Percentiles rank a stretch among this genome's conserved stretches.
phyloP scores from a whole-genome alignment of 2,888 invertebrate genomes.

The Andricus quercusramuli region DNA sequence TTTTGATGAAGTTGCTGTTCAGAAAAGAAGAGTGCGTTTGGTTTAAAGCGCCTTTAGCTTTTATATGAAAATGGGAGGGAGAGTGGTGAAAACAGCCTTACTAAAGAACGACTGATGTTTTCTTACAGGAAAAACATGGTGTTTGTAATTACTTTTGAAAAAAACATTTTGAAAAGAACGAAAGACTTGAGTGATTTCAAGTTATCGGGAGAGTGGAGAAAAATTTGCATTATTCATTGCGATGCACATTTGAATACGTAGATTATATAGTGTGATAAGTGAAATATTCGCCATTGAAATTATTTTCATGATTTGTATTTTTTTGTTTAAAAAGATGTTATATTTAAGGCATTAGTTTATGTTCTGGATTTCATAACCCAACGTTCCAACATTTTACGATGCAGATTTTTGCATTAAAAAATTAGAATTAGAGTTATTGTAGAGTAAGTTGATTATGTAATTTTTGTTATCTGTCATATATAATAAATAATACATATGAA shows the following conservation, averaged over 20 bases:
- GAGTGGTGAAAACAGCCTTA: neutral
- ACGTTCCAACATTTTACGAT: neutral
- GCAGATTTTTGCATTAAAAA: neutral
- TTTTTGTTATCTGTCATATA: slow-evolving; percentile 1
- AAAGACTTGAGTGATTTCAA: neutral
- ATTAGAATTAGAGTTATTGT: neutral
- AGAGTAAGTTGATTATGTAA: neutral
- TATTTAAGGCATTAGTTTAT: neutral
- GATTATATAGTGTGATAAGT: neutral
- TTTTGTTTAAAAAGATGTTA: neutral
- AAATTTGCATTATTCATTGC: neutral
- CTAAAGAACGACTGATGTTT: neutral
- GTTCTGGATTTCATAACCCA: neutral
- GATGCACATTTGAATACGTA: neutral
- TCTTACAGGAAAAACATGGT: neutral
- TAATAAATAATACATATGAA: neutral
- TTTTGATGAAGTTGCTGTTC: neutral
- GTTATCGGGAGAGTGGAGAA: neutral
- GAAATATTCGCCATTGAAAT: neutral
- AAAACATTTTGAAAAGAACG: neutral
- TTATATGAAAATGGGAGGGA: neutral
- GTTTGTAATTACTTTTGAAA: neutral
- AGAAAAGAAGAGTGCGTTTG: neutral
- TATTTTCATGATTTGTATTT: neutral
- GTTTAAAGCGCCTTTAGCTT: neutral